Base-by-base conservation (phyloP, 2,888 invertebrate species). In the Gonocerus acuteangulatus region DNA sequence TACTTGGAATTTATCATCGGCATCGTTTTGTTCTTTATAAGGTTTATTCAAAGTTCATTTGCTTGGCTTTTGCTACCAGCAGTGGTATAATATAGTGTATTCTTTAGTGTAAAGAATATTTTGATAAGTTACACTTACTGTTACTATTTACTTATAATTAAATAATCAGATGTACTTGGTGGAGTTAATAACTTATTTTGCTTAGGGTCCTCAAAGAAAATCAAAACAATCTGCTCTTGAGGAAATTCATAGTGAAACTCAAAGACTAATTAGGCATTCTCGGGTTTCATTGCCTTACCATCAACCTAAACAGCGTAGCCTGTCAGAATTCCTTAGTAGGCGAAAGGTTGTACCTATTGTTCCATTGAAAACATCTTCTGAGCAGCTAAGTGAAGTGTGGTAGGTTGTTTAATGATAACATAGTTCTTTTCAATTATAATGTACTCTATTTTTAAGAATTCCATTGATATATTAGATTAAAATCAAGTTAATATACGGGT, bases 261-360 rank as follows among this genome's bases (percentile, higher is more conserved):
- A 93, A 73, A 78, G 91, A 60, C 79, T 89, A 76, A 72, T 89
- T 9, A 78, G 94, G 67, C 89, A 92, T 72, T 82, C 83, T 16
- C 76, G 82, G 62, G 78, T 92, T 9, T 82, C 83, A 42, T 75
- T 95, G 36, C 94, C 94, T 0, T 94, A 94, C 73, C 93, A 94
- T 72, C 82, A 83, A 70, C 91, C 94, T 1, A 89, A 87, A 70
- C 84, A 86, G 39, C 79, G 86, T 59, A 83, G 85, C 0, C 75
- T 94, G 0, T 82, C 87, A 71, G 93, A 92, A 70, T 92, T 94
- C 69, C 78, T 90, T 68, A 76, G 76, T 45, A 74, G 79, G 65
- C 74, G 76, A 6, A 73, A 72, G 67, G 72, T 74, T 42, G 70
- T 74, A 7, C 74, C 78, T 13, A 73, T 75, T 42, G 72, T 78